phyloP scores from a whole-genome alignment of 2,797 vertebrate genomes.

The Arctocebus calabarensis region DNA sequence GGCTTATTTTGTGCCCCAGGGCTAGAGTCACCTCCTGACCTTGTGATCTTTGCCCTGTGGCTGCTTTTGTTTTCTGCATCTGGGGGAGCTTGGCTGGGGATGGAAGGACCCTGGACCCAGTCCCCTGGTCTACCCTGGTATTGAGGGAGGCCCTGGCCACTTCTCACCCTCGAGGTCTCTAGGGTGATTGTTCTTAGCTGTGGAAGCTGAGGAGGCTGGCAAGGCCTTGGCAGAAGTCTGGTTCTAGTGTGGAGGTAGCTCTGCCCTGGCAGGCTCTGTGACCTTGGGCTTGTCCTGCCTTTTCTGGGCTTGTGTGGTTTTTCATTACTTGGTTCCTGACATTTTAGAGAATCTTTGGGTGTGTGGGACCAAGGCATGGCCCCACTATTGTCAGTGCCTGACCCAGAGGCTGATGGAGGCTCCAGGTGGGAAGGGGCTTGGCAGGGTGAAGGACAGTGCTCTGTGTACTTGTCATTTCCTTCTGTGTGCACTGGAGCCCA shows the following conservation, averaged over 20 bases:
- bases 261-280: background rate
- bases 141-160: background rate
- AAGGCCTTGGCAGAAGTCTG: background rate
- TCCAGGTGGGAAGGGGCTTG: background rate
- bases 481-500: background rate
- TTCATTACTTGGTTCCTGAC: background rate
- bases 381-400: background rate
- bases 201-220: background rate
- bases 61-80: constrained; percentile 8
- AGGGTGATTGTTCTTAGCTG: background rate
- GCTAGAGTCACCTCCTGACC: background rate
- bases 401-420: background rate
- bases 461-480: background rate
- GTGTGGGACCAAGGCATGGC: background rate
- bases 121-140: background rate
- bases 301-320: background rate
- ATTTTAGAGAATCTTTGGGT: background rate
- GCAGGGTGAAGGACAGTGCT: background rate
- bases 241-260: background rate
- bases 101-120: background rate
- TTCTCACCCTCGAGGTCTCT: background rate
- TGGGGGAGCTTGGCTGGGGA: background rate
- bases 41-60: background rate
- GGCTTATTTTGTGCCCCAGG: background rate
- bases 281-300: background rate